These are phyloP conservation scores for Semotilus atromaculatus DNA, from an alignment of 2,797 vertebrate genomes.

Conservation along the genomic window DNA sequence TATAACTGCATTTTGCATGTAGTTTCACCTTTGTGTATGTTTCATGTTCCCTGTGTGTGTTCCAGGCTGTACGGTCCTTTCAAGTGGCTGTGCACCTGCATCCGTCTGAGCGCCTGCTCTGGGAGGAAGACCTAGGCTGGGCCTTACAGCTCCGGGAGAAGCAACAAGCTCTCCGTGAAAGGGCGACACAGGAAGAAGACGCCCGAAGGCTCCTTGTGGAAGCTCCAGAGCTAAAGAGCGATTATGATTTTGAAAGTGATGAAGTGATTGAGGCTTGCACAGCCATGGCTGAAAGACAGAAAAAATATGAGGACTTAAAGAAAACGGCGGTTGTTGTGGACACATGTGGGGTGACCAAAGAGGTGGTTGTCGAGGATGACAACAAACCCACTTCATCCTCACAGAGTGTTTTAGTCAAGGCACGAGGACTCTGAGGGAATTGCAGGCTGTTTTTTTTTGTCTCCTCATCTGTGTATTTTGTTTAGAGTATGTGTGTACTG, in stretches of 20 bases:
- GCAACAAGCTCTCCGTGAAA: slow-evolving; percentile 74
- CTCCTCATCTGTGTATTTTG: slow-evolving; percentile 3
- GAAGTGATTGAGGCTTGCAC: slow-evolving; percentile 93
- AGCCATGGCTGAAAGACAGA: slow-evolving; percentile 89
- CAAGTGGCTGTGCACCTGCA: slow-evolving; percentile 90
- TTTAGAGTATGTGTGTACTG: not conserved
- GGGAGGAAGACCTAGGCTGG: slow-evolving; percentile 94
- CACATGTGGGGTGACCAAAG: slow-evolving; percentile 65
- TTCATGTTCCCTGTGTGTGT: not conserved
- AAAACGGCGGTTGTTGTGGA: slow-evolving; percentile 81
- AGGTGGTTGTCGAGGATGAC: slow-evolving; percentile 55
- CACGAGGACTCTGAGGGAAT: slow-evolving; percentile 71
- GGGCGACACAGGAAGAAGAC: slow-evolving; percentile 70
- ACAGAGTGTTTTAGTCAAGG: slow-evolving; percentile 84
- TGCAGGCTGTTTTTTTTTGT: not conserved
- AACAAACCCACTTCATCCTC: slow-evolving; percentile 67
- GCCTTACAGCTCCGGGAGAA: slow-evolving; percentile 82
- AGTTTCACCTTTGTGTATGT: not conserved
- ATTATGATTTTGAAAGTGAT: slow-evolving; percentile 95
- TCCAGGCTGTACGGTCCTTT: slow-evolving; percentile 79
- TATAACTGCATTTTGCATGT: not conserved
- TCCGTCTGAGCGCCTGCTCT: slow-evolving; percentile 85
- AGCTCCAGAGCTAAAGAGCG: slow-evolving; percentile 83
- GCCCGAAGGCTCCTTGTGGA: slow-evolving; percentile 66
- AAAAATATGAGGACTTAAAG: slow-evolving; percentile 76